Conservation (phyloP, 2,888 invertebrate genomes). For the Prionchulus punctatus region DNA sequence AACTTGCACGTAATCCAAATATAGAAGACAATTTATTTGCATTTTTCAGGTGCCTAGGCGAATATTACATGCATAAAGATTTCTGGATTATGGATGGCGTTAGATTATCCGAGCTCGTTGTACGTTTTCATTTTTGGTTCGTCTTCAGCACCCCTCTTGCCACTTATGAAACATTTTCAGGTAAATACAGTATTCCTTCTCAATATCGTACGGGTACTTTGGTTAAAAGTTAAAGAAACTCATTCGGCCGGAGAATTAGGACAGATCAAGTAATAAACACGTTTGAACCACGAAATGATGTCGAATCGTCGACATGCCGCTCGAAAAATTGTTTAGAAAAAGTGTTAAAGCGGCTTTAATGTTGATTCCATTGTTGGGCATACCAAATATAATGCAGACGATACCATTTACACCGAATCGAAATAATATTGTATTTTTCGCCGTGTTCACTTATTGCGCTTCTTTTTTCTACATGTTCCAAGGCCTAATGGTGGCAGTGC, state of each 20-base stretch:
- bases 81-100: conserved; percentile 77
- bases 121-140: conserved; percentile 38
- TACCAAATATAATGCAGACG: conserved; percentile 39
- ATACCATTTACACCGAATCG: conserved; percentile 33
- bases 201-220: conserved; percentile 40
- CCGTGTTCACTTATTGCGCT: conserved; percentile 34
- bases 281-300: neutral
- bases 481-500: conserved; percentile 39
- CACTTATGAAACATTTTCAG: conserved; percentile 24
- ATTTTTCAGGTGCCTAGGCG: conserved; percentile 23
- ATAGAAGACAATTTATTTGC: neutral
- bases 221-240: conserved; percentile 37
- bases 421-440: conserved; percentile 32
- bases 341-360: conserved; percentile 40
- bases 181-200: conserved; percentile 38
- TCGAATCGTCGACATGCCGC: conserved; percentile 11
- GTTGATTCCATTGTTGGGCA: conserved; percentile 38
- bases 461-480: conserved; percentile 39
- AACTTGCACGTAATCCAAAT: neutral
- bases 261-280: conserved; percentile 34
- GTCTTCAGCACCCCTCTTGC: neutral
- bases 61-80: conserved; percentile 28
- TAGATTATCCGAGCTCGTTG: conserved; percentile 57
- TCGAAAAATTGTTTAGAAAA: conserved; percentile 28
- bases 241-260: conserved; percentile 35